These are phyloP conservation scores for Sebastes oblongus DNA, from an alignment of 2,797 vertebrate genomes.

Conservation along the genomic window DNA sequence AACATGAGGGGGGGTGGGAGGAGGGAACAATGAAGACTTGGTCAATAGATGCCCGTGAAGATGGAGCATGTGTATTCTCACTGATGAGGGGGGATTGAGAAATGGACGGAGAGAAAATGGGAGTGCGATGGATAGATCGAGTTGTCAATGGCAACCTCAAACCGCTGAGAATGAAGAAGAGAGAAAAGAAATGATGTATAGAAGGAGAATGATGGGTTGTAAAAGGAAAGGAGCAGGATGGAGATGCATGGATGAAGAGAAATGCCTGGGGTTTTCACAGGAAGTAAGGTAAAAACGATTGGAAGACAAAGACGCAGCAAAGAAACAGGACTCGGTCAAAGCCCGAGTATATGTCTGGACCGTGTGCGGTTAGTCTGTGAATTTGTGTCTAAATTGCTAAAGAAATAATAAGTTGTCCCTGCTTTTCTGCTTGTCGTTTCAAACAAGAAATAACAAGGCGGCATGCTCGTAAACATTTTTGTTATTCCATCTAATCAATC, in stretches of 20 bases:
- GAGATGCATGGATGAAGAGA: background rate
- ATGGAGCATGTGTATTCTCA: background rate
- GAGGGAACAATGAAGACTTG: background rate
- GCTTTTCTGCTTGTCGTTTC: too few relatives aligned
- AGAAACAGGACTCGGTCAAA: background rate
- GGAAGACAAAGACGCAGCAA: background rate
- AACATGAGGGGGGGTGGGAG: background rate
- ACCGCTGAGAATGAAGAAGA: constrained; percentile 1
- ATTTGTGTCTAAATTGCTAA: too few relatives aligned
- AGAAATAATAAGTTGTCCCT: too few relatives aligned
- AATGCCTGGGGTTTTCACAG: background rate
- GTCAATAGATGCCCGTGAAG: constrained; percentile 18
- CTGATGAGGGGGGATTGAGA: background rate
- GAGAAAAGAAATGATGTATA: background rate
- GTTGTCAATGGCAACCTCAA: constrained; percentile 23
- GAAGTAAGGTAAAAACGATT: background rate
- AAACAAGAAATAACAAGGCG: too few relatives aligned
- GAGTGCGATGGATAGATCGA: background rate
- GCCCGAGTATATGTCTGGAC: too few relatives aligned
- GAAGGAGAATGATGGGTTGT: background rate
- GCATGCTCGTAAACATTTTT: too few relatives aligned
- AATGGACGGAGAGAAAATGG: constrained; percentile 10
- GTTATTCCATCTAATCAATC: too few relatives aligned
- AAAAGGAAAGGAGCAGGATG: background rate
- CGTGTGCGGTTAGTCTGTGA: too few relatives aligned